These are phyloP conservation scores for Folsomia manolachei DNA, from an alignment of 2,888 invertebrate genomes.

Conservation along the genomic window DNA sequence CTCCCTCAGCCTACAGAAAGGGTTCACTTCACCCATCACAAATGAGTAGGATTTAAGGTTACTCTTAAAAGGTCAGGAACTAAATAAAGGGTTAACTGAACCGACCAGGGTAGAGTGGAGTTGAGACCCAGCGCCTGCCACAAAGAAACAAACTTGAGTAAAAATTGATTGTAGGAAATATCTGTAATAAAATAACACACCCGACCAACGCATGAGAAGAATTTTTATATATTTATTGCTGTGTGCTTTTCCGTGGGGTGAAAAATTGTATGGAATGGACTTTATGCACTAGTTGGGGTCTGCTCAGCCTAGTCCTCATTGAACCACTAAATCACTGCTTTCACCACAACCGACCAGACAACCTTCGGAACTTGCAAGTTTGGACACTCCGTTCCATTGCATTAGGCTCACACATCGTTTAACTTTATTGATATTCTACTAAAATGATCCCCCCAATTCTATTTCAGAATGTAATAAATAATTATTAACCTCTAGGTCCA, in stretches of 20 bases:
- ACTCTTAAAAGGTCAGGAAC: background rate
- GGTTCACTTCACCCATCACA: background rate
- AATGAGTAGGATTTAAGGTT: background rate
- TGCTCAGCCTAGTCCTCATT: conserved; percentile 4
- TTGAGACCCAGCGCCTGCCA: background rate
- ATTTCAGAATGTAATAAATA: no score
- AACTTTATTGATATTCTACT: conserved; percentile 14
- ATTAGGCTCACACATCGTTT: conserved; percentile 18
- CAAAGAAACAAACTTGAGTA: background rate
- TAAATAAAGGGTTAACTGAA: background rate
- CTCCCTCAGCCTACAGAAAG: no score
- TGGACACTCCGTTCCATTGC: background rate
- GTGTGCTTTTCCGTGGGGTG: background rate
- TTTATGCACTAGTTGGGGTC: background rate
- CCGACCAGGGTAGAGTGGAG: no score
- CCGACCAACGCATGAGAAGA: background rate
- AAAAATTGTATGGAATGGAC: background rate
- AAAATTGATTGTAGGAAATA: background rate
- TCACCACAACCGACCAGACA: conserved; percentile 7
- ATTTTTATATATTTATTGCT: background rate
- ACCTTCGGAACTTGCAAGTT: background rate
- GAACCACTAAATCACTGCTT: conserved; percentile 18
- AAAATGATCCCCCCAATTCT: background rate
- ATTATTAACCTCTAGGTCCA: no score
- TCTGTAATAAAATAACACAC: background rate